phyloP scores from a whole-genome alignment of 2,113 vertebrate genomes.

The Hypanus sabinus region DNA sequence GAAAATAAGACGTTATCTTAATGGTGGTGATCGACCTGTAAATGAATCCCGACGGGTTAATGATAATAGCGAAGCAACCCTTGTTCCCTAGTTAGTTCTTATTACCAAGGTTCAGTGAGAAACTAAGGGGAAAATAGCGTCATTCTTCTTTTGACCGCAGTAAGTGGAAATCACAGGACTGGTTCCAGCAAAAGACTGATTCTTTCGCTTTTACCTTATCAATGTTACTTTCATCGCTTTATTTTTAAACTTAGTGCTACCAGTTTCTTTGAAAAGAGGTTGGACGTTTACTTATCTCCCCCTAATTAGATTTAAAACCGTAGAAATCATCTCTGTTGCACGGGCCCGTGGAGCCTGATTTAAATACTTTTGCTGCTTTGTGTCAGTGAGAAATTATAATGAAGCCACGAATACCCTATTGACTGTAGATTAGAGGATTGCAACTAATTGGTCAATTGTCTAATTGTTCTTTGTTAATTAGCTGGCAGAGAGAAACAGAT shows the following conservation, averaged over 20 bases:
- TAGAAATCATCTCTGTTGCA: slow-evolving; percentile 53
- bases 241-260: slow-evolving; percentile 47
- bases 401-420: slow-evolving; percentile 49
- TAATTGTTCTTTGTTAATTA: slow-evolving; percentile 59
- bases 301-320: slow-evolving; percentile 61
- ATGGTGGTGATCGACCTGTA: not conserved
- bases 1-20: not conserved
- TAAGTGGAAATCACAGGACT: not conserved
- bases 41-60: not conserved
- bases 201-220: not conserved
- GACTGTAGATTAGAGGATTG: slow-evolving; percentile 59
- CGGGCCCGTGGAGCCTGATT: slow-evolving; percentile 51
- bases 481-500: slow-evolving; percentile 45
- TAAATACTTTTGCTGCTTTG: slow-evolving; percentile 45
- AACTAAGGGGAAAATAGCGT: too few relatives aligned
- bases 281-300: slow-evolving; percentile 59
- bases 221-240: not conserved
- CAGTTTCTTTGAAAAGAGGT: slow-evolving; percentile 47
- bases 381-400: slow-evolving; percentile 47
- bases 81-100: not conserved
- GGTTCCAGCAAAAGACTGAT: not conserved
- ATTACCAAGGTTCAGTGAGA: not conserved
- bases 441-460: slow-evolving; percentile 60
- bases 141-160: not conserved
- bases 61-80: not conserved